Conservation (phyloP, 2,888 invertebrate genomes). For the Urechis unicinctus region DNA sequence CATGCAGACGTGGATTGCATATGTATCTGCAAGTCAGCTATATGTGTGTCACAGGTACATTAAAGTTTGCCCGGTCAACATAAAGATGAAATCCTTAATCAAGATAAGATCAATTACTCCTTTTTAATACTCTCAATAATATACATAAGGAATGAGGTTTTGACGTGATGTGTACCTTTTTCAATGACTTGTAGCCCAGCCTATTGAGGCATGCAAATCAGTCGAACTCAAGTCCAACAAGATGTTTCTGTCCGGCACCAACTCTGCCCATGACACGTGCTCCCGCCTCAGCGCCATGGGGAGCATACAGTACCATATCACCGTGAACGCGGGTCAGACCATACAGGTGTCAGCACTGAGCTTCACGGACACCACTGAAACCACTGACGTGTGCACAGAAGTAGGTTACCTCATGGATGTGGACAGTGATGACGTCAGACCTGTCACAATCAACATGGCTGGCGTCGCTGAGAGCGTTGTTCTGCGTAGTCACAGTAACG, state of each 20-base stretch:
- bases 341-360: neutral
- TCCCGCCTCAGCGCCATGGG: too few species aligned
- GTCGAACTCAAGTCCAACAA: neutral
- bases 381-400: neutral
- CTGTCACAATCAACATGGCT: neutral
- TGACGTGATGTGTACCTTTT: too few species aligned
- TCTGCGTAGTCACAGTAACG: neutral
- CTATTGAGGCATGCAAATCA: neutral
- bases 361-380: neutral
- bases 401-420: neutral
- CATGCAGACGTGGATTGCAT: neutral
- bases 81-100: too few species aligned
- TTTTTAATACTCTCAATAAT: too few species aligned
- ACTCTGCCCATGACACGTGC: too few species aligned
- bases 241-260: neutral
- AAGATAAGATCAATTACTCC: too few species aligned
- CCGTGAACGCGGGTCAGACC: neutral
- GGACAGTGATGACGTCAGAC: neutral
- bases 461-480: neutral
- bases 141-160: too few species aligned
- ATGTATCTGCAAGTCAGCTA: neutral
- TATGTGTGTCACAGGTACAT: neutral
- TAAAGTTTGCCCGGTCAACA: neutral
- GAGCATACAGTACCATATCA: neutral
- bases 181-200: too few species aligned